phyloP scores from a whole-genome alignment of 2,113 vertebrate species.

The Neoarius graeffei region DNA sequence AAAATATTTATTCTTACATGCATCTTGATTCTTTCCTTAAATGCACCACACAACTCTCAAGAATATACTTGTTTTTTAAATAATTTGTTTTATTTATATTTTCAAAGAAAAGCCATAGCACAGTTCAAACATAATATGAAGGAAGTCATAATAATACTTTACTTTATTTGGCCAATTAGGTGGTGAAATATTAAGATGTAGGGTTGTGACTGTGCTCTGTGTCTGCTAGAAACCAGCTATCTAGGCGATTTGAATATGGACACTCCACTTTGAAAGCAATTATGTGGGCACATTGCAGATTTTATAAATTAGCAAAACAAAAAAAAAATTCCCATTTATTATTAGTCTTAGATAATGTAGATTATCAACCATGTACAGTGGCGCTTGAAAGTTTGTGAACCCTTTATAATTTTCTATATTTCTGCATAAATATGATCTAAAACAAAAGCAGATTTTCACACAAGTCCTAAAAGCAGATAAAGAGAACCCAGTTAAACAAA shows the following conservation, averaged over 20 bases:
- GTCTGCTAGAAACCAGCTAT: background rate
- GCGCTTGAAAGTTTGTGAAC: no score
- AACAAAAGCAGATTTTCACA: no score
- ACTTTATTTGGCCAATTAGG: background rate
- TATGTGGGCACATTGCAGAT: background rate
- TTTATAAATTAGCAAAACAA: background rate
- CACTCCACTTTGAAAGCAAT: background rate
- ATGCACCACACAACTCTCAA: background rate
- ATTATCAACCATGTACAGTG: no score
- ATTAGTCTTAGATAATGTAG: no score
- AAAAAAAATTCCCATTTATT: background rate
- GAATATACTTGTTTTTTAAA: background rate
- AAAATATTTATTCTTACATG: background rate
- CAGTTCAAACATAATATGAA: background rate
- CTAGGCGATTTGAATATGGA: background rate
- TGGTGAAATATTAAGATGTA: background rate
- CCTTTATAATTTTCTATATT: no score
- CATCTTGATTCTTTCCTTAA: background rate
- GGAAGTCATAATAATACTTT: background rate
- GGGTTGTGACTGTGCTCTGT: background rate
- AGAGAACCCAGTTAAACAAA: no score
- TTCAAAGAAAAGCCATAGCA: background rate
- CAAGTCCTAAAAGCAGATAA: no score
- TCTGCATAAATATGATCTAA: no score
- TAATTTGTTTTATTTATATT: background rate